Evolutionary conservation across 2,797 vertebrate genomes (phyloP).

Genomic region (Mycteria americana): DNA sequence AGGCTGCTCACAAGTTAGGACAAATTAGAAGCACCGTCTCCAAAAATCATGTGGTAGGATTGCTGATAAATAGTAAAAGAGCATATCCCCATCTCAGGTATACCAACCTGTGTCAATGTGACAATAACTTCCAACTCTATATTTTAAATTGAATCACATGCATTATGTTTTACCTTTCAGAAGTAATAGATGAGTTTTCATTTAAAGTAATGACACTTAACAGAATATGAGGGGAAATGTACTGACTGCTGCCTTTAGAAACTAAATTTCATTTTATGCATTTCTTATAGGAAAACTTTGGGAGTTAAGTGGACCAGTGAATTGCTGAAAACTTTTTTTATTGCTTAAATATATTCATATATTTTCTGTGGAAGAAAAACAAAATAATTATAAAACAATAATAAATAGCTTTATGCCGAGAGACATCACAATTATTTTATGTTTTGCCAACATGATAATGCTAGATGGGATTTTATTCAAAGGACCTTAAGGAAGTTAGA

Average conservation of each 20-base stretch:
- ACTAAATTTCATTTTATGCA: background rate
- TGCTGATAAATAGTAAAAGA: background rate
- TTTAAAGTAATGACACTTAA: background rate
- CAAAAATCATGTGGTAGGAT: background rate
- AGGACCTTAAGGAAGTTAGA: background rate
- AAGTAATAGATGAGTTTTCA: background rate
- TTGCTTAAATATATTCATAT: background rate
- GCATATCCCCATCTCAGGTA: background rate
- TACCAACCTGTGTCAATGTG: background rate
- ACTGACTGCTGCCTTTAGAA: background rate
- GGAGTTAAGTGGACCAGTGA: background rate
- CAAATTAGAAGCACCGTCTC: background rate
- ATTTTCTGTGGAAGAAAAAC: background rate
- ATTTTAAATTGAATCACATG: background rate
- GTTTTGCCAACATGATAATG: background rate
- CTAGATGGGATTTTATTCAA: background rate
- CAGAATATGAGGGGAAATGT: background rate
- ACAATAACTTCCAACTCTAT: background rate
- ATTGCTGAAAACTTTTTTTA: background rate
- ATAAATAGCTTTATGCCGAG: background rate
- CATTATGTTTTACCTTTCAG: background rate
- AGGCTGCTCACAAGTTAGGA: background rate
- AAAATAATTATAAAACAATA: background rate
- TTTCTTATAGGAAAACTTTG: background rate
- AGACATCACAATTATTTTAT: background rate